These are phyloP conservation scores for Tenualosa ilisha DNA, from an alignment of 2,797 vertebrate genomes.

Conservation along the genomic window DNA sequence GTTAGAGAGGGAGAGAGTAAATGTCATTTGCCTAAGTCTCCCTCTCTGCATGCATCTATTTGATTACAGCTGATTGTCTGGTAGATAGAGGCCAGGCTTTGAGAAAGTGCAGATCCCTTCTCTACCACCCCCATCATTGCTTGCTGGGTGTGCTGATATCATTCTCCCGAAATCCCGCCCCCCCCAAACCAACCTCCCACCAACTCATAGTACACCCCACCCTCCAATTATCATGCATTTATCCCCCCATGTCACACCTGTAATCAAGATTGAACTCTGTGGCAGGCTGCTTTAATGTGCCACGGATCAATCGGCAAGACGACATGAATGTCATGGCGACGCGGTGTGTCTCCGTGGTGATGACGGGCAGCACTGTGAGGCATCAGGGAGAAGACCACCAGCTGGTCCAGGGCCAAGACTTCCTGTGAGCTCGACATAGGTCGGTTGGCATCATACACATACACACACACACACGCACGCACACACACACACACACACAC, in stretches of 20 bases:
- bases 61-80: conserved; percentile 38
- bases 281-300: neutral
- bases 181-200: neutral
- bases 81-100: conserved; percentile 35
- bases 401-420: neutral
- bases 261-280: conserved; percentile 3
- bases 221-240: conserved; percentile 19
- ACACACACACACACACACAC: too few relatives aligned
- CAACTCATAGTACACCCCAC: neutral
- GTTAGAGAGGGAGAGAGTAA: conserved; percentile 27
- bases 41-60: conserved; percentile 37
- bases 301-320: neutral
- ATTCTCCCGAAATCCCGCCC: neutral
- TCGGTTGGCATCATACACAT: neutral
- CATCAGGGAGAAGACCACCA: neutral
- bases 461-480: too few relatives aligned
- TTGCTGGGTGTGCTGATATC: neutral
- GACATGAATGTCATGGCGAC: neutral
- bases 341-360: neutral
- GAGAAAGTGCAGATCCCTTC: conserved; percentile 22
- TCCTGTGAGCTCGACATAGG: neutral
- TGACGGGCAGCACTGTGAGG: neutral
- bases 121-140: neutral
- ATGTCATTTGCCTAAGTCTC: conserved; percentile 39
- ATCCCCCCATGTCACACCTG: conserved; percentile 17